A percentile compares a stretch with the other conserved stretches of the same genome.
These are phyloP conservation scores for Phymastichus coffea DNA, from an alignment of 1,140 invertebrate species.

Conservation along the genomic window DNA sequence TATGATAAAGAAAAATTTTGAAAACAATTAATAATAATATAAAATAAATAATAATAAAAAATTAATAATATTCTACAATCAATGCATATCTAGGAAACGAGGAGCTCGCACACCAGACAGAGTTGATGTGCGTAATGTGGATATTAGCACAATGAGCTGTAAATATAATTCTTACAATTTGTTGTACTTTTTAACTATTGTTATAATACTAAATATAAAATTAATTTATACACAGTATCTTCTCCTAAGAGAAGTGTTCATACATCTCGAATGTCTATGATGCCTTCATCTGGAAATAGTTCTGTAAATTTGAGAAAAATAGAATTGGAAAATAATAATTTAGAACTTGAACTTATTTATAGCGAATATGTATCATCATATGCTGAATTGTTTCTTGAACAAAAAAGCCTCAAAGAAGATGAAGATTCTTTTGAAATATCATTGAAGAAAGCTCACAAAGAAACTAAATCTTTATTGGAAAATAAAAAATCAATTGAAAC, in stretches of 20 bases:
- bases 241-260: slow-evolving; percentile 21
- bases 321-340: slow-evolving; percentile 26
- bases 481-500: slow-evolving; percentile 1
- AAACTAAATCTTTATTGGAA: slow-evolving; percentile 10
- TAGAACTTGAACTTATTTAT: slow-evolving; percentile 20
- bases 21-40: too few species aligned
- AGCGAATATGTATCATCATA: slow-evolving; percentile 4
- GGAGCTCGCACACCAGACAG: slow-evolving; percentile 14
- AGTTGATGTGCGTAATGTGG: slow-evolving; percentile 5
- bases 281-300: neutral
- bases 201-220: too few species aligned
- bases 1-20: too few species aligned
- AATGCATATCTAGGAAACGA: slow-evolving; percentile 9
- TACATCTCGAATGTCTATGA: slow-evolving; percentile 2
- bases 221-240: too few species aligned
- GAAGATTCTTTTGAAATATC: neutral
- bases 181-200: neutral
- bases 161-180: neutral
- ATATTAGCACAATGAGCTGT: neutral
- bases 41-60: too few species aligned
- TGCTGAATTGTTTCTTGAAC: slow-evolving; percentile 19
- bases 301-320: slow-evolving; percentile 15
- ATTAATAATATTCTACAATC: too few species aligned
- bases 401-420: slow-evolving; percentile 8
- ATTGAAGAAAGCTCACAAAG: slow-evolving; percentile 10